These are phyloP conservation scores for Villa cingulata DNA, from an alignment of 2,888 invertebrate genomes.

Conservation along the genomic window DNA sequence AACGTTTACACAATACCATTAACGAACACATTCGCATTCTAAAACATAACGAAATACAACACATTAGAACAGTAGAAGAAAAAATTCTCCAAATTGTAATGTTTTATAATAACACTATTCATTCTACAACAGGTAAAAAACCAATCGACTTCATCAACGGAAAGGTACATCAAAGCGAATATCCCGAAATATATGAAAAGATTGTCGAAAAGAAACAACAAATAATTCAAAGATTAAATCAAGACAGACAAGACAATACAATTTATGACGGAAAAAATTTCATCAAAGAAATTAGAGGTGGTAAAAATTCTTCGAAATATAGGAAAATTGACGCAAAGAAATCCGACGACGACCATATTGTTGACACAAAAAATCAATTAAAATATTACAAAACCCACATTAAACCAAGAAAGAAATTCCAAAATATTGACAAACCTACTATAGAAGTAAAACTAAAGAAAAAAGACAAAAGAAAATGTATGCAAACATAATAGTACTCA, in stretches of 20 bases:
- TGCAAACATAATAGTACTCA: constrained; percentile 6
- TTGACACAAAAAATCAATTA: constrained; percentile 7
- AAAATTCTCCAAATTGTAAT: too few relatives aligned
- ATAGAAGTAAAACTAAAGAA: neutral
- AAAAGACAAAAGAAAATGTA: constrained; percentile 4
- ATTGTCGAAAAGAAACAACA: constrained; percentile 5
- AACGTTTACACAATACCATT: constrained; percentile 14
- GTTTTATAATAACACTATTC: too few relatives aligned
- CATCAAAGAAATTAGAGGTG: constrained; percentile 7
- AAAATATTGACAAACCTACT: too few relatives aligned
- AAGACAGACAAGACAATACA: constrained; percentile 3
- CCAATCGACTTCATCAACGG: constrained; percentile 2
- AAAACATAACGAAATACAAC: too few relatives aligned
- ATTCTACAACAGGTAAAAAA: constrained; percentile 4
- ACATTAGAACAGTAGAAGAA: constrained; percentile 16
- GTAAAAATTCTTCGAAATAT: constrained; percentile 15
- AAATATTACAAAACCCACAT: constrained; percentile 15
- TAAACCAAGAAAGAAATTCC: too few relatives aligned
- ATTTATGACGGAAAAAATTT: neutral
- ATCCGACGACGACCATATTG: constrained; percentile 12
- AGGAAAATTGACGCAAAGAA: constrained; percentile 11
- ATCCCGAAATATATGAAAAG: neutral
- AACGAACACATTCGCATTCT: constrained; percentile 16
- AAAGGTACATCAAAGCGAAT: constrained; percentile 2
- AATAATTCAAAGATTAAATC: constrained; percentile 8